A percentile compares a stretch with the other conserved stretches of the same genome.
phyloP scores from a whole-genome alignment of 64 coral and sea anemone genomes.

The Pocillopora verrucosa region DNA sequence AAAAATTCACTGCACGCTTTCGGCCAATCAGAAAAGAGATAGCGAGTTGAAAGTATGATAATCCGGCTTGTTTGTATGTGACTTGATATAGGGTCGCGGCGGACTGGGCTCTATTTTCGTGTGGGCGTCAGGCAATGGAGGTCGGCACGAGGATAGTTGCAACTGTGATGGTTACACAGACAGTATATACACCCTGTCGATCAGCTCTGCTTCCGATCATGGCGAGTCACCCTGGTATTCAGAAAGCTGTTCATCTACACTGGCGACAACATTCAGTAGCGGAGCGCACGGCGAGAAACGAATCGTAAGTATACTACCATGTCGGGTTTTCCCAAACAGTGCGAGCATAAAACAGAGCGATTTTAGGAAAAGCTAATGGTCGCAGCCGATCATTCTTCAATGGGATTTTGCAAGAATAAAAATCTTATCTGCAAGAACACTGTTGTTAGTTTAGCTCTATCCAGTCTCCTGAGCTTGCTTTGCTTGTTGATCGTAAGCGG shows the following conservation, averaged over 20 bases:
- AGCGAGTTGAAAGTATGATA: no score
- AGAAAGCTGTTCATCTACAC: slow-evolving; percentile 90
- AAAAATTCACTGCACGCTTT: no score
- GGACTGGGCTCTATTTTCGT: slow-evolving; percentile 95
- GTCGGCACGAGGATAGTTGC: slow-evolving; percentile 95
- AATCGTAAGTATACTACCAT: slow-evolving; percentile 69
- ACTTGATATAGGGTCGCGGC: slow-evolving; percentile 63
- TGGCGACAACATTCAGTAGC: slow-evolving; percentile 98
- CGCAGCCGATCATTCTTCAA: no score
- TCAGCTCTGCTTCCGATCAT: slow-evolving; percentile 97
- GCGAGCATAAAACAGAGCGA: no score
- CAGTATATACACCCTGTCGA: slow-evolving; percentile 95
- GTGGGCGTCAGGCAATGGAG: slow-evolving; percentile 98
- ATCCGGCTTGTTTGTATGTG: not conserved
- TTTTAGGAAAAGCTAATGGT: no score
- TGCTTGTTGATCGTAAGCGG: no score
- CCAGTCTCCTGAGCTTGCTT: no score
- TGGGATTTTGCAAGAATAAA: no score
- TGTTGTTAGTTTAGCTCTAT: no score
- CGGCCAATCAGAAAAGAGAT: no score
- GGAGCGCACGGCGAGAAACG: slow-evolving; percentile 84
- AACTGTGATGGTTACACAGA: slow-evolving; percentile 99
- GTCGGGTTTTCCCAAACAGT: no score
- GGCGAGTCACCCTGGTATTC: slow-evolving; percentile 98
- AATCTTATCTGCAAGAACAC: no score